Conservation (phyloP, 2,888 invertebrate species). For the Drosophila percnosoma region DNA sequence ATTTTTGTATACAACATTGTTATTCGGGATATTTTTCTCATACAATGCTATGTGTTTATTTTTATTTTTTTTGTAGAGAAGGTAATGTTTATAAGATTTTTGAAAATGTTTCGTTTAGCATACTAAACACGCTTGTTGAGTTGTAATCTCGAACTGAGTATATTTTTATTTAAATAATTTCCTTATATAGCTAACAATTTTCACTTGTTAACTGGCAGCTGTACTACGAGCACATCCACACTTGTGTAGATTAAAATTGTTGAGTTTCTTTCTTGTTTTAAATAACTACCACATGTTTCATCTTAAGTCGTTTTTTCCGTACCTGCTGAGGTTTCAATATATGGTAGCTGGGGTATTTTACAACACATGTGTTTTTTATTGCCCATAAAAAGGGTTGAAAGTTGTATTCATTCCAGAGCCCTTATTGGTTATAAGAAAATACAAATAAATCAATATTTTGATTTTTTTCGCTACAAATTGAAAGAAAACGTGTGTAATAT, state of each 20-base stretch:
- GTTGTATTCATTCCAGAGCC: not conserved
- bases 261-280: not conserved
- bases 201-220: not conserved
- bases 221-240: not conserved
- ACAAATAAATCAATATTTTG: constrained; percentile 1
- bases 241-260: not conserved
- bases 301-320: not conserved
- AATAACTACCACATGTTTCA: not conserved
- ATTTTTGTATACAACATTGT: not conserved
- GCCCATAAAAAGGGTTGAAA: not conserved
- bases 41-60: not conserved
- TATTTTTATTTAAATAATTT: not conserved
- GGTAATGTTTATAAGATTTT: not conserved
- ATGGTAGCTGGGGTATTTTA: not conserved
- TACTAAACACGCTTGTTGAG: not conserved
- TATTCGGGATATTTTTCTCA: not conserved
- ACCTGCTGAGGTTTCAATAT: not conserved
- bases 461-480: not conserved
- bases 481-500: not conserved
- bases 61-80: not conserved
- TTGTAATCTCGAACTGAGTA: not conserved
- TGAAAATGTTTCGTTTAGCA: not conserved
- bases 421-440: not conserved
- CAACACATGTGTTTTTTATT: not conserved
- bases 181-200: not conserved